phyloP scores from a whole-genome alignment of 53 echinoderm and acorn worm species.

The Echinometra lucunter region DNA sequence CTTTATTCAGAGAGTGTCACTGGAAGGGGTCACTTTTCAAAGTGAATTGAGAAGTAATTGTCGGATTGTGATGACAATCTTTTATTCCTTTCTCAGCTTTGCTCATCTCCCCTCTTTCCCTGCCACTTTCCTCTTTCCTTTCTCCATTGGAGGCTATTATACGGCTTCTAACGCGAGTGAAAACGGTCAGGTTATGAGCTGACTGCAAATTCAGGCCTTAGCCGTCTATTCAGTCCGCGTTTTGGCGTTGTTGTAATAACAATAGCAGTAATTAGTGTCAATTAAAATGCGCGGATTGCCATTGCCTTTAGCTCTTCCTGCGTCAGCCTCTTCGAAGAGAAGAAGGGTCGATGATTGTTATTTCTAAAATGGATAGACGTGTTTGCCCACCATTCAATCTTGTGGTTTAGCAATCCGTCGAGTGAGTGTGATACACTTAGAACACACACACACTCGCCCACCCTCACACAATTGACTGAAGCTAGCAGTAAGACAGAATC shows the following conservation, averaged over 20 bases:
- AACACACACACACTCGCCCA: constrained; percentile 52
- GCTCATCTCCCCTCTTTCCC: constrained; percentile 46
- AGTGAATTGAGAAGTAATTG: constrained; percentile 58
- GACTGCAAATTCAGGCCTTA: constrained; percentile 61
- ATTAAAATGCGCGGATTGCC: constrained; percentile 84
- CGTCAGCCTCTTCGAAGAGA: constrained; percentile 52
- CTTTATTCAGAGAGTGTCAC: constrained; percentile 38
- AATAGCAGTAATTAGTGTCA: constrained; percentile 93
- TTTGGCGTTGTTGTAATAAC: constrained; percentile 77
- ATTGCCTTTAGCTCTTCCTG: constrained; percentile 69
- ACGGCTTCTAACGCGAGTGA: constrained; percentile 57
- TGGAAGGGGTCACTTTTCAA: constrained; percentile 65
- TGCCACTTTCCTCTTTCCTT: constrained; percentile 25
- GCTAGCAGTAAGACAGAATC: not conserved
- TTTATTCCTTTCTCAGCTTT: constrained; percentile 50
- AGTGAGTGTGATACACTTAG: constrained; percentile 60
- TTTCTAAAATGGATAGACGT: constrained; percentile 68
- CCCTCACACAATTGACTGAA: not conserved
- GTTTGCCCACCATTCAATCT: constrained; percentile 70
- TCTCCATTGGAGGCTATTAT: constrained; percentile 58
- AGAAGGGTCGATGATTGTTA: constrained; percentile 81
- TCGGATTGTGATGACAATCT: constrained; percentile 64
- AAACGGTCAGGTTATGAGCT: constrained; percentile 62
- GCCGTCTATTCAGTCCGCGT: constrained; percentile 67
- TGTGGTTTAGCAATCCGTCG: constrained; percentile 63